Percentiles rank a stretch among this genome's conserved stretches.
Evolutionary conservation across 2,797 vertebrate species (phyloP).

Genomic region (Sarcophilus harrisii): DNA sequence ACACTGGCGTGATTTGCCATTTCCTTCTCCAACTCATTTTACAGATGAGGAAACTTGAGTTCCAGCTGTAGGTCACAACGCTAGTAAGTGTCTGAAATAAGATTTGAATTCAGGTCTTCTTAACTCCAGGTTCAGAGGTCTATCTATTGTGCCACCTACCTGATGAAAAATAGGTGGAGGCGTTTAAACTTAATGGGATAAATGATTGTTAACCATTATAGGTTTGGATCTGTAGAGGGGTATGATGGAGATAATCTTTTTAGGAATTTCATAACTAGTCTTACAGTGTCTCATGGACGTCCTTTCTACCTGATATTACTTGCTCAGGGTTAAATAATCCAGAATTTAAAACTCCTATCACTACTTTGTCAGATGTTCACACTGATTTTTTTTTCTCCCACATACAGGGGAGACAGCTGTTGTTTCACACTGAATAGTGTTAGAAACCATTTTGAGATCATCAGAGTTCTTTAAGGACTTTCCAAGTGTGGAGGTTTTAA

Average conservation of each 20-base stretch:
- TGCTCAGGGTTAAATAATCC: not conserved
- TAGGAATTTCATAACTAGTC: not conserved
- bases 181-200: not conserved
- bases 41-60: not conserved
- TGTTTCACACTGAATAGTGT: not conserved
- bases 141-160: not conserved
- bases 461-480: conserved; percentile 57
- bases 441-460: conserved; percentile 40
- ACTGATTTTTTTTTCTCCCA: conserved; percentile 28
- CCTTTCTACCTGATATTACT: not conserved
- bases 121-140: not conserved
- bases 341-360: conserved; percentile 21
- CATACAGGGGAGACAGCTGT: conserved; percentile 51
- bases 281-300: not conserved
- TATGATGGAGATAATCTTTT: not conserved
- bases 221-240: not conserved
- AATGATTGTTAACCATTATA: not conserved
- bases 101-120: not conserved
- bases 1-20: not conserved
- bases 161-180: not conserved
- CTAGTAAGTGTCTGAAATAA: not conserved
- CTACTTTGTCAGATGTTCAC: not conserved
- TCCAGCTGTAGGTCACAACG: not conserved
- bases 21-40: not conserved
- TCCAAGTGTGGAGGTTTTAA: conserved; percentile 21